These are phyloP conservation scores for Nomada flava DNA, from an alignment of 2,888 invertebrate genomes.

Conservation along the genomic window DNA sequence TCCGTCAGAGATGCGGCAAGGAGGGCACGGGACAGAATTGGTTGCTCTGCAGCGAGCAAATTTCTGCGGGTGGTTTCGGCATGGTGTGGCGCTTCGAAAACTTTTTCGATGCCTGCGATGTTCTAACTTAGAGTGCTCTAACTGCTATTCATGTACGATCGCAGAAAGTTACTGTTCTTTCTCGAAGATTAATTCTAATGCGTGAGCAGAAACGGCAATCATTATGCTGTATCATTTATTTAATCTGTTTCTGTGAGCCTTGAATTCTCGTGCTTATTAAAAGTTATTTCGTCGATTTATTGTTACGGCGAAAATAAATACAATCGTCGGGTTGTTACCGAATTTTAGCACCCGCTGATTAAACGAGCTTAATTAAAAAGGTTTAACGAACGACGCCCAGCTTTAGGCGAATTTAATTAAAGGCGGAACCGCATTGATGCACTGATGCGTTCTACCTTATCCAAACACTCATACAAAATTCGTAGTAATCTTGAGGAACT, in stretches of 20 bases:
- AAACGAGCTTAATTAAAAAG: conserved; percentile 59
- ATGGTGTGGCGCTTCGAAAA: neutral
- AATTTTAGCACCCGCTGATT: conserved; percentile 25
- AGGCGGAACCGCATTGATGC: conserved; percentile 42
- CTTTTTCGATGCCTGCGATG: too few species aligned
- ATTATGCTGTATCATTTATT: too few species aligned
- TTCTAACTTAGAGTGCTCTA: too few species aligned
- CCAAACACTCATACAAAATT: conserved; percentile 16
- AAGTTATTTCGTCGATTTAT: too few species aligned
- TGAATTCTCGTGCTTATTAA: too few species aligned
- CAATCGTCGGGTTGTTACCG: conserved; percentile 4
- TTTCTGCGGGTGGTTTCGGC: neutral
- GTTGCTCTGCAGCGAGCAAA: neutral
- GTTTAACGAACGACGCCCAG: conserved; percentile 31
- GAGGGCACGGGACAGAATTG: conserved; percentile 16
- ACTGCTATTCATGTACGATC: too few species aligned
- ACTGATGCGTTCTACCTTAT: conserved; percentile 28
- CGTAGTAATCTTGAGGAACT: neutral
- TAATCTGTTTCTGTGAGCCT: neutral
- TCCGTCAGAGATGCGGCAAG: conserved; percentile 19
- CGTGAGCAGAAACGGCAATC: too few species aligned
- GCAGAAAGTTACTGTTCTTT: too few species aligned
- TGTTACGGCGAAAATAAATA: neutral
- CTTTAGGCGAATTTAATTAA: conserved; percentile 56
- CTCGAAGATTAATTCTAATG: too few species aligned